Evolutionary conservation across 2,797 vertebrate genomes (phyloP), one percentile per base, ranked within the genome.

Genomic region (Luscinia luscinia): DNA sequence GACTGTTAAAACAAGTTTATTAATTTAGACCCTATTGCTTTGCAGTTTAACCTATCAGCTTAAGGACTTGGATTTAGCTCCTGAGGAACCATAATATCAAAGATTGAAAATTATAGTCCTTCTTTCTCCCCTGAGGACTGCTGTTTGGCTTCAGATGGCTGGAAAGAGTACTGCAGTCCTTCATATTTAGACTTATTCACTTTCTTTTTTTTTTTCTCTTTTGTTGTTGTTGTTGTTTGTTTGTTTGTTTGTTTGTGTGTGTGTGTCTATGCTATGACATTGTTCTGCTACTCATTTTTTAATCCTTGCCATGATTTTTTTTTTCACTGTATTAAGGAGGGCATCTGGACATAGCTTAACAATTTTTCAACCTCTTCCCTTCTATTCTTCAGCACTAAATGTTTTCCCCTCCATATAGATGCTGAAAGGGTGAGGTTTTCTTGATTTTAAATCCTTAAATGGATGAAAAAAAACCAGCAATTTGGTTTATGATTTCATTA

Each of bases 391-490:
- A 36, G 43, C 30, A 76, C 13, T 62, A 26, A 62, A 62, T 49
- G 1, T 1, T 55, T 73, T 68, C 3, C 36, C 1, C 2, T 76
- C 20, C 6, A 55, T 13, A 28, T 22, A n/a, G 16, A 40, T 74
- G 9, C 38, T 38, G 34, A 89, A 77, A 67, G 32, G 11, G 1
- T 67, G 18, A 64, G 6, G 21, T 16, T 73, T 69, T 30, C n/a
- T 73, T 72, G 26, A 70, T 10, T 77, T 92, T 34, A 68, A 80
- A 67, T n/a, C 55, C 26, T 69, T 45, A 72, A 36, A 75, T 43
- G 28, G 49, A 40, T 57, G 0, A 76, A 79, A 88, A 68, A 5
- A 1, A 0, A 34, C 34, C 7, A 27, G 7, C 26, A 6, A 30
- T 43, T 70, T 12, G 38, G 4, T 34, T 72, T 58, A 38, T 43